Base-by-base conservation (phyloP, 2,797 vertebrate genomes). In the Oreochromis grahami region DNA sequence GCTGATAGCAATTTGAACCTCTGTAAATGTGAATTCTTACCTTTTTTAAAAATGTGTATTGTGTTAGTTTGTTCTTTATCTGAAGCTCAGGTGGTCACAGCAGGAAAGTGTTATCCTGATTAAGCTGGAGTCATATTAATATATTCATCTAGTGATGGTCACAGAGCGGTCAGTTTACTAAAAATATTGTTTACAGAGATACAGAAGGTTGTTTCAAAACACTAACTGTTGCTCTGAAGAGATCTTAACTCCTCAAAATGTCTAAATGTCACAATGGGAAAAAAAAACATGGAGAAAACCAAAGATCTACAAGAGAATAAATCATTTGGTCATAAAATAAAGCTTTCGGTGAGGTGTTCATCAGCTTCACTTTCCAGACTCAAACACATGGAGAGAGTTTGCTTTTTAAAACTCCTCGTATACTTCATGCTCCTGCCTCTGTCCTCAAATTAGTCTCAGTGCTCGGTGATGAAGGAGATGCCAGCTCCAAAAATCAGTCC, bases 81-180 rank as follows among this genome's bases (percentile, higher is more conserved):
- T 58, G 26, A 58, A 58, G 26, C 14, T 58, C 55, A 32, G 26
- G 55, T 32, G 26, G 26, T 58, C 55, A 6, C 1, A 58, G 9
- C 26, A 58, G 14, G 26, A 56, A 58, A 58, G 55, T 32, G 17
- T 58, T 58, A 58, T 17, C 55, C 55, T 32, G 26, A 6, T 58
- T 58, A 58, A 58, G 26, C 26, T 0, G 0, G 55, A 17, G 14
- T 58, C 8, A 58, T 32, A 8, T 58, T 58, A 58, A 58, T 32
- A 58, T 58, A 58, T 58, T 58, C 3, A 58, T 58, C 9, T 32
- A 17, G 26, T 58, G 8, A 58, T 58, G 55, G 8, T 58, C 55
- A 10, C 55, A 58, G 26, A 58, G 14, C 26, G 3, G 26, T 58
- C 55, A 58, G 55, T 58, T 32, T 17, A 58, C 55, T 36, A 5